These are phyloP conservation scores for Phyllostomus hastatus DNA, from an alignment of 2,113 vertebrate genomes.

Conservation along the genomic window DNA sequence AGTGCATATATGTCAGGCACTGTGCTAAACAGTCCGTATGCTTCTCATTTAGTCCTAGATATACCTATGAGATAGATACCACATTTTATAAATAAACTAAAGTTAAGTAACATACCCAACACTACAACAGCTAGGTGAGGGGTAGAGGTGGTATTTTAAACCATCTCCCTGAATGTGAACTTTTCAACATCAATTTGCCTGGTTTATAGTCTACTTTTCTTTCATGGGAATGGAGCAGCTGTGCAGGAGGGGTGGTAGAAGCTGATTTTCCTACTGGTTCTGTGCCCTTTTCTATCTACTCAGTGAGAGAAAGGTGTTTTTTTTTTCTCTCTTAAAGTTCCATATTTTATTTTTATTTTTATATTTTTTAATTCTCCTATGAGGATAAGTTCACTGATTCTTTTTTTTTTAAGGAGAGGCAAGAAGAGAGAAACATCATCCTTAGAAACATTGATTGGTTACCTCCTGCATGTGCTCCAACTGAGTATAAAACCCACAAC, in stretches of 20 bases:
- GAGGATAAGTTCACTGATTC: too few relatives aligned
- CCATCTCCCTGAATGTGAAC: neutral
- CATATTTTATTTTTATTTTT: neutral
- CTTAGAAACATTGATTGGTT: too few relatives aligned
- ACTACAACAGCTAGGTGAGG: neutral
- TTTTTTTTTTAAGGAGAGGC: too few relatives aligned
- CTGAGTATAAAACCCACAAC: too few relatives aligned
- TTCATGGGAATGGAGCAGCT: neutral
- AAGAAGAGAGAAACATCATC: too few relatives aligned
- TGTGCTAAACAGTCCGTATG: neutral
- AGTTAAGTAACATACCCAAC: neutral
- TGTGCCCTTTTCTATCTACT: neutral
- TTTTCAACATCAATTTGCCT: neutral
- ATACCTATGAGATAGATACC: neutral
- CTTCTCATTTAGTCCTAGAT: slow-evolving; percentile 42
- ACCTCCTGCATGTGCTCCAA: too few relatives aligned
- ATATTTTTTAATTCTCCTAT: too few relatives aligned
- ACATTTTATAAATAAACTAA: slow-evolving; percentile 1
- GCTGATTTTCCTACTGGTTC: neutral
- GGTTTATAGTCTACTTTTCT: neutral
- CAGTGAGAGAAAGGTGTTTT: neutral
- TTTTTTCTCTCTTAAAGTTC: neutral
- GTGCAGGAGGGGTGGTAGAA: neutral
- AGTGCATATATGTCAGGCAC: neutral
- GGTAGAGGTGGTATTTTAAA: neutral